Evolutionary conservation across 2,888 invertebrate species (phyloP).

Genomic region (Balanococcus diminutus): DNA sequence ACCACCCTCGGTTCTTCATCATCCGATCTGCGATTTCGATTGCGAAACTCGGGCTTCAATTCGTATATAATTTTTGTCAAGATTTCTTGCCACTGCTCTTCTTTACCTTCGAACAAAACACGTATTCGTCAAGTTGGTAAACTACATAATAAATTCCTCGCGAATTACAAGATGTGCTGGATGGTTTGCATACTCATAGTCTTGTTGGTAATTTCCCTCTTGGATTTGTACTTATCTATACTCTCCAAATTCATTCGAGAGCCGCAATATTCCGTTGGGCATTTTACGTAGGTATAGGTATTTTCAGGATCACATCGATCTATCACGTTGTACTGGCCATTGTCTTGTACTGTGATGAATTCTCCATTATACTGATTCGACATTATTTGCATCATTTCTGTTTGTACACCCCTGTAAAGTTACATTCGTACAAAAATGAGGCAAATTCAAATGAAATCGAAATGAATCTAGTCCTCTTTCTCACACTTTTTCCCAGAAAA

Average conservation of each 20-base stretch:
- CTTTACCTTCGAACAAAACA: no score
- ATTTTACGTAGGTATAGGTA: neutral
- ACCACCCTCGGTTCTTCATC: constrained; percentile 70
- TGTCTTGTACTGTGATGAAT: neutral
- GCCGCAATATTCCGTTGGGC: neutral
- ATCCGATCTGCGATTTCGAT: neutral
- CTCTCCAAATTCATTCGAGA: neutral
- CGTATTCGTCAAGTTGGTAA: no score
- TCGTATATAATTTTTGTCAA: no score
- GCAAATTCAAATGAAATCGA: no score
- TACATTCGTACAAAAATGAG: no score
- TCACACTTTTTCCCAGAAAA: no score
- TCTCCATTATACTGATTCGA: neutral
- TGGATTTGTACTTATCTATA: neutral
- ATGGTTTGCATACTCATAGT: no score
- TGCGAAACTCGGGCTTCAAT: neutral
- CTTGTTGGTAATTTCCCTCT: neutral
- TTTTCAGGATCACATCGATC: neutral
- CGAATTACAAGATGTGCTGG: no score
- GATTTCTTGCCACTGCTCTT: no score
- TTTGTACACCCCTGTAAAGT: neutral
- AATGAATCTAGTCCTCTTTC: no score
- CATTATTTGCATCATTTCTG: neutral
- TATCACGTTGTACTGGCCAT: neutral
- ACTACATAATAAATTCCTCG: no score